Percentiles rank a stretch among this genome's conserved stretches.
phyloP scores from a whole-genome alignment of 2,888 invertebrate genomes.

The Parochlus steinenii region DNA sequence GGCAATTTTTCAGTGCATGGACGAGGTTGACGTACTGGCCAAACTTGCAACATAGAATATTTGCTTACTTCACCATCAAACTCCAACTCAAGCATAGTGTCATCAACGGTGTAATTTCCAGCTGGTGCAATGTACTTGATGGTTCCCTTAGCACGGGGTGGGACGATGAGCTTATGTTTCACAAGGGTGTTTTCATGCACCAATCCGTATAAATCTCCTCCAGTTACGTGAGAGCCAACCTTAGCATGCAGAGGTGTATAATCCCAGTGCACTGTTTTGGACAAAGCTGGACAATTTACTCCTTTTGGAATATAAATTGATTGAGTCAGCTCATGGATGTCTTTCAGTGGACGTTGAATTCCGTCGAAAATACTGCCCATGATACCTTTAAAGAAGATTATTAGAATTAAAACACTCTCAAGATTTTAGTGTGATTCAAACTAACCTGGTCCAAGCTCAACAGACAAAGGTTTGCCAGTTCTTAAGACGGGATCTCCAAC shows the following conservation, averaged over 20 bases:
- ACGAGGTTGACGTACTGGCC: constrained; percentile 97
- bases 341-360: constrained; percentile 96
- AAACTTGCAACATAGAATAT: constrained; percentile 96
- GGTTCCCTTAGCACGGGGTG: constrained; percentile 89
- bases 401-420: background rate
- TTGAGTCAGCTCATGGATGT: constrained; percentile 81
- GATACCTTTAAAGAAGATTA: constrained; percentile 35
- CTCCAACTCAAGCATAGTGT: constrained; percentile 93
- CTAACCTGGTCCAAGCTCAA: constrained; percentile 88
- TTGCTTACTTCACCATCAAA: constrained; percentile 90
- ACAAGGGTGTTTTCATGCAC: constrained; percentile 97
- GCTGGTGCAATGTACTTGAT: constrained; percentile 87
- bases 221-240: constrained; percentile 95
- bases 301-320: constrained; percentile 99
- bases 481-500: constrained; percentile 97
- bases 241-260: constrained; percentile 74
- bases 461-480: constrained; percentile 97
- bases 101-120: constrained; percentile 88
- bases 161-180: constrained; percentile 90
- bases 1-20: constrained; percentile 96
- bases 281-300: constrained; percentile 84
- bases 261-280: constrained; percentile 73
- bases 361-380: constrained; percentile 99
- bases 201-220: constrained; percentile 90
- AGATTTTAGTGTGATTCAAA: background rate